Evolutionary conservation across 2,797 vertebrate genomes (phyloP).

Genomic region (Tolypeutes matacus): DNA sequence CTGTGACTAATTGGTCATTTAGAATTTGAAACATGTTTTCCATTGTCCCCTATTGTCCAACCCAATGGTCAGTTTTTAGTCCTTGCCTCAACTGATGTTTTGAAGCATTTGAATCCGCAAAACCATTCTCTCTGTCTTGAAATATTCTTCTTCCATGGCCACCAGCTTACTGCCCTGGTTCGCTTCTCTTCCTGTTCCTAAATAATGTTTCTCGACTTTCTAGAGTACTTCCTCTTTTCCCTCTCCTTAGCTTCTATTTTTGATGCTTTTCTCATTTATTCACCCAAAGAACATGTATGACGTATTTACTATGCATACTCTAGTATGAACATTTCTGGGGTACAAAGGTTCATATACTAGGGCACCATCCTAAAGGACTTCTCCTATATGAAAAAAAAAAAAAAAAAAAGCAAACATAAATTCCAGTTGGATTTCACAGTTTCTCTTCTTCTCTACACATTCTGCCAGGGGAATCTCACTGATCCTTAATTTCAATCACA

Average conservation of each 20-base stretch:
- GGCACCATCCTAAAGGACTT: neutral
- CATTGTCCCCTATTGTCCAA: neutral
- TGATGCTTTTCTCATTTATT: neutral
- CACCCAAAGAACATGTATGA: neutral
- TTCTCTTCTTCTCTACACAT: neutral
- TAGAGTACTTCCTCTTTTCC: neutral
- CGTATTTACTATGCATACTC: neutral
- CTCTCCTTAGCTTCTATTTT: neutral
- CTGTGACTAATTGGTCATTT: constrained; percentile 5
- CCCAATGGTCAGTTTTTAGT: neutral
- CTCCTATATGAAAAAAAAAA: constrained; percentile 6
- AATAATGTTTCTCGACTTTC: neutral
- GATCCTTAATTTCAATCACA: neutral
- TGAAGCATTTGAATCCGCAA: neutral
- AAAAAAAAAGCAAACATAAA: neutral
- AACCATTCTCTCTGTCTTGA: neutral
- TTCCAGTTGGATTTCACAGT: neutral
- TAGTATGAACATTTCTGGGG: neutral
- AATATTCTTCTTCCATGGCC: neutral
- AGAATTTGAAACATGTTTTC: constrained; percentile 17
- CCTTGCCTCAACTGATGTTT: neutral
- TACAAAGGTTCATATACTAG: neutral
- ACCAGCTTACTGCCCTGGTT: neutral
- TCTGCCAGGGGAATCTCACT: neutral
- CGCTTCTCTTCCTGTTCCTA: neutral